Base-by-base conservation (phyloP, 2,797 vertebrate species). In the Sorex maritimensis region DNA sequence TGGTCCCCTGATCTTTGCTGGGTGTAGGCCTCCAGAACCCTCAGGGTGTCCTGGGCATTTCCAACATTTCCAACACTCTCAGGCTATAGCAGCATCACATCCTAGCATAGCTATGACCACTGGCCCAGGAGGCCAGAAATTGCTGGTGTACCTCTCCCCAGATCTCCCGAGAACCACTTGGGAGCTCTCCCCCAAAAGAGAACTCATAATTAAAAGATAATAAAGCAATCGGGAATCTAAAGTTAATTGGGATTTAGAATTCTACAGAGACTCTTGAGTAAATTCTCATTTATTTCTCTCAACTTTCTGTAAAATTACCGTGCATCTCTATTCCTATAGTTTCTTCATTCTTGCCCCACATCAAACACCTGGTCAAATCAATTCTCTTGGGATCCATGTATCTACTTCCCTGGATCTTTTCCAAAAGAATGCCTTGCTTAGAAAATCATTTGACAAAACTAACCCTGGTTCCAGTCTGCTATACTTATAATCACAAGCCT, bases 401-500 rank as follows among this genome's bases (percentile, higher is more conserved):
- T 92, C 67, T 81, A 52, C 49, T 92, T 81, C 81, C 8, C 30
- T 83, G 44, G 61, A 7, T 74, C 84, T 71, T 90, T 86, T 82
- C 65, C 34, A 92, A 88, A n/a, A 92, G 5, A 73, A 63, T 24
- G 1, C 2, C 9, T 69, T 90, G 10, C 75, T 77, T 80, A 69
- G 81, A 79, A 93, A 90, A 86, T 12, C 11, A 91, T 30, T 24
- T 68, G 72, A 71, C 63, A 77, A 65, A 92, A 34, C 17, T 26
- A 67, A 21, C 2, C 26, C 14, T 67, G 44, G 17, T 52, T 87
- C 34, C 26, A 92, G 63, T 1, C 15, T 1, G 38, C 38, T 84
- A 41, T 38, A 23, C 34, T 55, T 5, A 11, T 86, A 44, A 5
- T 28, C 28, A 85, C 17, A 13, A 93, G 15, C 6, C 23, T 92